Percentiles rank a stretch among this genome's conserved stretches.
These are phyloP conservation scores for Mastomys coucha DNA, from an alignment of 2,113 vertebrate species.

Conservation along the genomic window DNA sequence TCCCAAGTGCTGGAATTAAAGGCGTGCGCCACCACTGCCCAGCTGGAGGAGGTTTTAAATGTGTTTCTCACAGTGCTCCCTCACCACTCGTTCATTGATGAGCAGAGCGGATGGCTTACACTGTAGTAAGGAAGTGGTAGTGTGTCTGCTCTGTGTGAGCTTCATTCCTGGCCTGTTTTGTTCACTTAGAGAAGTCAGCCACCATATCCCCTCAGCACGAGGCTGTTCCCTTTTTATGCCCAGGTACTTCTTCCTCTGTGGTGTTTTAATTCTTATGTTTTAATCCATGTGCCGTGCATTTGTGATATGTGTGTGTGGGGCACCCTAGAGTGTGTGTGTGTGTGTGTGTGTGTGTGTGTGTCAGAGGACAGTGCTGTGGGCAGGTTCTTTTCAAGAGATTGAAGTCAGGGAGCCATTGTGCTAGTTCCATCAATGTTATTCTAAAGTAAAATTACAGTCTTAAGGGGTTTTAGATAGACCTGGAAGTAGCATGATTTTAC, in stretches of 20 bases:
- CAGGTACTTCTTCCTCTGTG: neutral
- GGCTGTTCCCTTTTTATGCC: neutral
- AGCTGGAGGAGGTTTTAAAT: neutral
- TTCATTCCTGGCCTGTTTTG: neutral
- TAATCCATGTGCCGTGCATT: neutral
- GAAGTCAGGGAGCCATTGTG: neutral
- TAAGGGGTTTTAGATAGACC: constrained; percentile 44
- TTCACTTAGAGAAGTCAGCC: neutral
- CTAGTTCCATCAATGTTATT: neutral
- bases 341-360: neutral
- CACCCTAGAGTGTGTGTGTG: neutral
- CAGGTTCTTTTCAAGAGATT: neutral
- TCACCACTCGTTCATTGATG: neutral
- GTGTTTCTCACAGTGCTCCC: neutral
- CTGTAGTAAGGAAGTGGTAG: fast-evolving
- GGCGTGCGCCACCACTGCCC: too few species aligned
- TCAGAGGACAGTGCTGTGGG: neutral
- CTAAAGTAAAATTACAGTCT: neutral
- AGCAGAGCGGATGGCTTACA: neutral
- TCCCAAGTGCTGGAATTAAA: too few species aligned
- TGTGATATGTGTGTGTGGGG: neutral
- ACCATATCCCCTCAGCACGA: neutral
- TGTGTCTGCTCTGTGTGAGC: neutral
- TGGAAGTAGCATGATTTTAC: neutral
- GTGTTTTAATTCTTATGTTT: neutral